These are phyloP conservation scores for Galeopterus variegatus DNA, from an alignment of 2,113 vertebrate species.

Conservation along the genomic window DNA sequence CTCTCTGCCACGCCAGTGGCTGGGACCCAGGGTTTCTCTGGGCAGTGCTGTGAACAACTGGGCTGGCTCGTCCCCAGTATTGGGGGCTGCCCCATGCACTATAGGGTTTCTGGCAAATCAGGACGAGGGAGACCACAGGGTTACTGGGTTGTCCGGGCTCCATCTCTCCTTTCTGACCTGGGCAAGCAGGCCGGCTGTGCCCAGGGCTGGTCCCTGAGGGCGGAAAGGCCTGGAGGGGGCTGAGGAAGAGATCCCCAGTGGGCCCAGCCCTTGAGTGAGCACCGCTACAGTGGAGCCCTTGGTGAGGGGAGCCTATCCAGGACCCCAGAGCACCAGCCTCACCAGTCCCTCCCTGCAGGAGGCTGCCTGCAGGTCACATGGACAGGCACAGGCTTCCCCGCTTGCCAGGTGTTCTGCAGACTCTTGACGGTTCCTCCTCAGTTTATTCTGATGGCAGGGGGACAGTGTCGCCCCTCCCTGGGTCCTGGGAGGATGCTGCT, in stretches of 20 bases:
- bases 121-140: not conserved
- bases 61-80: not conserved
- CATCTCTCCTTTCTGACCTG: not conserved
- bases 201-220: not conserved
- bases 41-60: too few relatives aligned
- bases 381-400: not conserved
- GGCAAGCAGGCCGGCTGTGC: not conserved
- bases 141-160: fast-evolving
- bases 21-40: not conserved
- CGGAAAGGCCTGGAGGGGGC: not conserved
- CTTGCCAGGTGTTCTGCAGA: not conserved
- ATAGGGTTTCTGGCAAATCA: too few relatives aligned
- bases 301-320: fast-evolving
- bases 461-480: fast-evolving
- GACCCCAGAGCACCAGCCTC: not conserved
- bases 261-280: fast-evolving
- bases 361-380: fast-evolving
- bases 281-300: fast-evolving
- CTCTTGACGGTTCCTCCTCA: not conserved
- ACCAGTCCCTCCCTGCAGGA: not conserved
- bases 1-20: not conserved
- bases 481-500: not conserved
- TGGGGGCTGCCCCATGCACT: not conserved
- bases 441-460: not conserved
- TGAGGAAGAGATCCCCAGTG: not conserved